Conservation (phyloP, 2,113 vertebrate genomes). For the Rhodinocichla rosea region DNA sequence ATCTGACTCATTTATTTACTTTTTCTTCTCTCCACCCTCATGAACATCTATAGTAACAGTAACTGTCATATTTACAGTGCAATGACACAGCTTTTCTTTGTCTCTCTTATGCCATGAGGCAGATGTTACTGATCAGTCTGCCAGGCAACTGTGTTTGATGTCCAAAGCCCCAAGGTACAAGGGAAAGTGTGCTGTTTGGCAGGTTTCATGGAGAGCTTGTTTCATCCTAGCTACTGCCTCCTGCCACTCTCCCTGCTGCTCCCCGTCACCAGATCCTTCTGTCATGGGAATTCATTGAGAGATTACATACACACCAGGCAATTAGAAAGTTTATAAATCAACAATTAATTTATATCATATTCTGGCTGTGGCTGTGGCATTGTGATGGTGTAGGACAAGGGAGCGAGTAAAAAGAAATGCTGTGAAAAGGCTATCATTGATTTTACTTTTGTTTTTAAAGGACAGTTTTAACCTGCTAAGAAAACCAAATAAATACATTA, state of each 20-base stretch:
- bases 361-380: background rate
- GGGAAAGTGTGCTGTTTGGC: background rate
- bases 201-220: background rate
- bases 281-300: background rate
- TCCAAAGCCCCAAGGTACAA: background rate
- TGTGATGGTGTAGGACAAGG: background rate
- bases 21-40: background rate
- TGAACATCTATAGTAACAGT: background rate
- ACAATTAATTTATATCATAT: background rate
- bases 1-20: background rate
- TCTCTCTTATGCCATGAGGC: background rate
- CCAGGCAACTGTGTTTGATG: background rate
- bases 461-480: background rate
- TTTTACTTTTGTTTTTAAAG: background rate
- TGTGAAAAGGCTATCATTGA: background rate
- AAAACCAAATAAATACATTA: background rate
- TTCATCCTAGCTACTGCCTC: background rate
- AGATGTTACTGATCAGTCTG: background rate
- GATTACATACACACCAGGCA: background rate
- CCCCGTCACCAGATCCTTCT: accelerated
- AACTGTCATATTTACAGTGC: background rate
- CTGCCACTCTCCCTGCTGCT: background rate
- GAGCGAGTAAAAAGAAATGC: background rate
- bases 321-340: background rate
- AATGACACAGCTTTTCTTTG: background rate